Base-by-base conservation (phyloP, 23 tunicate genomes). In the Ciona savignyi region DNA sequence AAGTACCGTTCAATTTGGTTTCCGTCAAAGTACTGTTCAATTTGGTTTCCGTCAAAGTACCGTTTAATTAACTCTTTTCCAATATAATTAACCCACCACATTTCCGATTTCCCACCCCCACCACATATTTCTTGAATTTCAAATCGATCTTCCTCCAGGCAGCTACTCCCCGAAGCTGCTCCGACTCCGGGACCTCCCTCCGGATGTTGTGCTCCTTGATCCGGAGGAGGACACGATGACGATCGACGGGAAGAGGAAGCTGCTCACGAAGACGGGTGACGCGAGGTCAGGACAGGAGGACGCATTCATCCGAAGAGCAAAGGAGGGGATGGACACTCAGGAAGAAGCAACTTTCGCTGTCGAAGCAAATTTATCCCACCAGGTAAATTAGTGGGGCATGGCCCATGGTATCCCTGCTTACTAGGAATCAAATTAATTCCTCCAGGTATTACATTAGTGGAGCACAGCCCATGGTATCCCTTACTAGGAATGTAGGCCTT, bases 331-430 rank as follows among this genome's bases (percentile, higher is more conserved):
- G 99, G 93, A 95, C 35, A 73, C 85, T n/a, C 87, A 81, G 30
- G 99, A 94, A 22, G 99, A 95, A 70, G 96, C 96, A n/a, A 68
- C 86, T 21, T 95, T 95, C 63, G 80, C 96, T 6, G 99, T 95
- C 25, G 96, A 95, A 65, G 96, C 99, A 21, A 83, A 88, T 20
- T 33, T 95, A 19, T 56, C 83, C 23, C 87, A 85, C 30, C 97
- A 91, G 82, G 92, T 85, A 33, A n/a, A n/a, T n/a, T n/a, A n/a
- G n/a, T n/a, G n/a, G n/a, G n/a, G n/a, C n/a, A n/a, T n/a, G n/a
- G n/a, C n/a, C n/a, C n/a, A n/a, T n/a, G n/a, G n/a, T n/a, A n/a
- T n/a, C n/a, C n/a, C n/a, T n/a, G n/a, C n/a, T n/a, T n/a, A n/a
- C n/a, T n/a, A n/a, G n/a, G n/a, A n/a, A n/a, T n/a, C n/a, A n/a